Conservation (phyloP, 2,797 vertebrate species). For the Hoplostethus atlanticus region DNA sequence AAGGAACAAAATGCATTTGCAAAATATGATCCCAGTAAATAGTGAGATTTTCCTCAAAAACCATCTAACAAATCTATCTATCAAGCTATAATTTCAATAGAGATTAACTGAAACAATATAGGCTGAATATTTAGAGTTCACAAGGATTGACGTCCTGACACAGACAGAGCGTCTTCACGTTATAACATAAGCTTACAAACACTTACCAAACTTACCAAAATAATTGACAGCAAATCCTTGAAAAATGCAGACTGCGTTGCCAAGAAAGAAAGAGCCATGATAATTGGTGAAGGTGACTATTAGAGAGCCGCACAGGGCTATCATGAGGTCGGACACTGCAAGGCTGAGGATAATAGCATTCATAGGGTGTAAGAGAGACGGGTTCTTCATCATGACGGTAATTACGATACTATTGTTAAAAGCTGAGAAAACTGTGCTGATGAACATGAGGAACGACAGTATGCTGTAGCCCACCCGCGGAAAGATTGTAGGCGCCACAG, state of each 20-base stretch:
- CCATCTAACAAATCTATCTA: not conserved
- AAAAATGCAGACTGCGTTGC: conserved; percentile 77
- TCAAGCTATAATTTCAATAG: not conserved
- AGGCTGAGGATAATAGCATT: conserved; percentile 76
- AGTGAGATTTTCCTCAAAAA: not conserved
- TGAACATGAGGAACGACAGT: conserved; percentile 81
- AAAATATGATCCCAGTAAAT: not conserved
- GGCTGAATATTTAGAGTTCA: not conserved
- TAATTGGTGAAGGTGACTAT: conserved; percentile 82
- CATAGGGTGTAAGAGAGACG: conserved; percentile 69
- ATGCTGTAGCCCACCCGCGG: conserved; percentile 79
- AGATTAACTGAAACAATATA: conserved; percentile 5
- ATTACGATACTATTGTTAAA: conserved; percentile 82
- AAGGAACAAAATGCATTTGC: not conserved
- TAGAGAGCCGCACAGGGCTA: conserved; percentile 77
- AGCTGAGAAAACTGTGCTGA: conserved; percentile 76
- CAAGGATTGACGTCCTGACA: conserved; percentile 1
- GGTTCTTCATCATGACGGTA: conserved; percentile 65
- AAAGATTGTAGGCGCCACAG: conserved; percentile 67
- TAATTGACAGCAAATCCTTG: conserved; percentile 84
- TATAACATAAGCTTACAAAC: not conserved
- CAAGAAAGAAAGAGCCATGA: conserved; percentile 80
- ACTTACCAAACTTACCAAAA: conserved; percentile 82
- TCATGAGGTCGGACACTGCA: conserved; percentile 81
- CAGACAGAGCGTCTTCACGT: not conserved